Evolutionary conservation across 2,797 vertebrate genomes (phyloP).

Genomic region (Tiaroga cobitis): DNA sequence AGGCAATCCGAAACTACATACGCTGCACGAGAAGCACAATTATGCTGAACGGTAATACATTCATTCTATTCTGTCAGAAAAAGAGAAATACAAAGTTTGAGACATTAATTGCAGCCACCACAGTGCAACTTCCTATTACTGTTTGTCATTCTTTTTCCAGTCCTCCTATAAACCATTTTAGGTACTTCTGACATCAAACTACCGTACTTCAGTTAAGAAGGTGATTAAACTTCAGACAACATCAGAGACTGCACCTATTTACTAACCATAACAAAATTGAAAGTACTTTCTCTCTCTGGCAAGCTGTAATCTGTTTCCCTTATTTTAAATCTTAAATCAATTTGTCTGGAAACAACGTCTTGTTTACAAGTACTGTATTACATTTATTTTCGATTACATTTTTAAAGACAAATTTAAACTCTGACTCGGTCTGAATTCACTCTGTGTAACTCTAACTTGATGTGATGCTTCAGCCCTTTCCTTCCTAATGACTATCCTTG

Average conservation of each 20-base stretch:
- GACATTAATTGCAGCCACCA: not conserved
- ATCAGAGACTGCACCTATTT: not conserved
- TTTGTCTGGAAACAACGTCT: not conserved
- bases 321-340: not conserved
- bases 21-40: not conserved
- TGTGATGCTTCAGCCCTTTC: not conserved
- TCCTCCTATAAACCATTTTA: not conserved
- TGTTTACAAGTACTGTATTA: not conserved
- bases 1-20: not conserved
- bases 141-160: not conserved
- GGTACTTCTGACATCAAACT: not conserved
- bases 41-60: not conserved
- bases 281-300: not conserved
- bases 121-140: not conserved
- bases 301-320: not conserved
- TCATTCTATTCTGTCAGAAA: not conserved
- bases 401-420: not conserved
- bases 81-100: not conserved
- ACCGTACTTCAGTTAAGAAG: not conserved
- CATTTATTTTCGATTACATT: not conserved
- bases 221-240: too few relatives aligned
- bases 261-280: not conserved
- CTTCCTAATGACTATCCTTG: constrained; percentile 3
- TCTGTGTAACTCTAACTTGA: not conserved
- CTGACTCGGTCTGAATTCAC: not conserved